Evolutionary conservation across 2,797 vertebrate species (phyloP), one percentile per base, ranked within the genome.

Genomic region (Vespertilio murinus): DNA sequence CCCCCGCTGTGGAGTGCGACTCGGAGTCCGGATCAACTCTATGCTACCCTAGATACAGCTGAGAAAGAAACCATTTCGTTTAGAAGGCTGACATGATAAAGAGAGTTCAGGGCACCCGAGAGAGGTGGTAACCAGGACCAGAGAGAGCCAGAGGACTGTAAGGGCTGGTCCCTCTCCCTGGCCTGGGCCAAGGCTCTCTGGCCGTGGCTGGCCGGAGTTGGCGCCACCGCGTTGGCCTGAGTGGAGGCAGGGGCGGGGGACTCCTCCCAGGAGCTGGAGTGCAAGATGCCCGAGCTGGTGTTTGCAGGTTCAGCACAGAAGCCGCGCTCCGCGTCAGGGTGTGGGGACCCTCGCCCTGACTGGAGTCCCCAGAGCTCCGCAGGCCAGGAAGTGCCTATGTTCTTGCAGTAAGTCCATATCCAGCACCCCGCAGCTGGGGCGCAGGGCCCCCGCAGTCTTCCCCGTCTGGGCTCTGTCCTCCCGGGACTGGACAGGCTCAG

Each of bases 61-160:
- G 33, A 80, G 52, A 91, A 79, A 79, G 10, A 56, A 88, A 64
- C 45, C 1, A 71, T 74, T 92, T 87, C 25, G 18, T 78, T 94
- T 10, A 40, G 90, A 89, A 49, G 42, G 23, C 5, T 0, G 20
- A 56, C 49, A 64, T 20, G 65, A 80, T 61, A n/a, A 81, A 64
- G 30, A 67, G 8, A 90, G 61, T 69, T 80, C 75, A 64, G 73
- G 38, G 13, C 33, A 42, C 56, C 17, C 45, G 35, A 8, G 35
- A 78, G 28, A 86, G 3, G 16, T 13, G 42, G 11, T 22, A 71
- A 13, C 14, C 56, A 13, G 45, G 42, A 40, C 65, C 80, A 13
- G 33, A 54, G 35, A 88, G 38, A 69, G 33, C 30, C 9, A 0
- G 0, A 0, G n/a, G 20, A 2, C 52, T 40, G 23, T 40, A 22